Percentiles rank a stretch among this genome's conserved stretches.
Conservation (phyloP, 1,140 invertebrate genomes). For the Asobara japonica region DNA sequence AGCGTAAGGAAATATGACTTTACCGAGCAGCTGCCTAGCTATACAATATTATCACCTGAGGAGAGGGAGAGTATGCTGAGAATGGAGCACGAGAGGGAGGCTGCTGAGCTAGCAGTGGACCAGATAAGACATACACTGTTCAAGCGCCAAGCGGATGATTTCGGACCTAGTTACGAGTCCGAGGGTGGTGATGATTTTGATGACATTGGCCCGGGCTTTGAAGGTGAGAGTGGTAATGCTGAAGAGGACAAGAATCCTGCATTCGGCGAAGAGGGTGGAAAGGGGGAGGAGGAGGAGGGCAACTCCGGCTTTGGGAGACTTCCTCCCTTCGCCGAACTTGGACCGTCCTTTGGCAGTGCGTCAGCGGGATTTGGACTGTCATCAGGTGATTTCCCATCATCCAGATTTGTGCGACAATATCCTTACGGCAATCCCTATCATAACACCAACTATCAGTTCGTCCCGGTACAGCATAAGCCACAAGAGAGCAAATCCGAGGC, state of each 20-base stretch:
- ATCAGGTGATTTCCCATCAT: neutral
- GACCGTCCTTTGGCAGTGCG: neutral
- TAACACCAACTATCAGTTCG: neutral
- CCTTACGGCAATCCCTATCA: neutral
- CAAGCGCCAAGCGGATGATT: conserved; percentile 22
- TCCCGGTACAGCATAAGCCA: neutral
- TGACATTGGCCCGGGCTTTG: neutral
- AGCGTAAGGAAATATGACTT: conserved; percentile 48
- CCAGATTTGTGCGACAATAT: neutral
- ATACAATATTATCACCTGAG: conserved; percentile 27
- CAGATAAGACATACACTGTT: conserved; percentile 16
- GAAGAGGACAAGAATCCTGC: neutral
- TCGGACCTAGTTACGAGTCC: neutral
- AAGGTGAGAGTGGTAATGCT: neutral
- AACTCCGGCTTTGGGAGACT: neutral
- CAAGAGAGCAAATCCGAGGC: neutral
- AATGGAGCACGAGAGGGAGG: conserved; percentile 31
- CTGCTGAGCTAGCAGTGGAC: conserved; percentile 30
- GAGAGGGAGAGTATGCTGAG: conserved; percentile 30
- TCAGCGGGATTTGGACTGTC: neutral
- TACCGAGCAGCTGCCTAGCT: conserved; percentile 33
- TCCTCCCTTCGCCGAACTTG: neutral
- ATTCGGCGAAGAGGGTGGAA: neutral
- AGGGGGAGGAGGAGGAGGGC: neutral
- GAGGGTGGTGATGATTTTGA: conserved; percentile 11